Evolutionary conservation across 2,113 vertebrate species (phyloP), one percentile per base, ranked within the genome.

Genomic region (Edolisoma coerulescens): DNA sequence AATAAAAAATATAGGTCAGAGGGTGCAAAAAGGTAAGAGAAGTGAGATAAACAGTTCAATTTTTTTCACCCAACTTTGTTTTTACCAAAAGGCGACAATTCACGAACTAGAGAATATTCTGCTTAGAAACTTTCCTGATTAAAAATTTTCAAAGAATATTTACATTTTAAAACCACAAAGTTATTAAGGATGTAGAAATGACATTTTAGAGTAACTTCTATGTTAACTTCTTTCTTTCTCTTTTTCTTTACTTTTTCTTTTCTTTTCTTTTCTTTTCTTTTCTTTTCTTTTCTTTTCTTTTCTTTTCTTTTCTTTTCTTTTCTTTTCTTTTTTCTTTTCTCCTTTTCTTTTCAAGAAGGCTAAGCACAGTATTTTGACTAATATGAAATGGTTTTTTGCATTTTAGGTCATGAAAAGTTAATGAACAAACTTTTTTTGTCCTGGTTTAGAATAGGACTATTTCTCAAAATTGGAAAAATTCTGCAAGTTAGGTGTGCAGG

Each of bases 1-100:
- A 74, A 52, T 54, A 54, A 74, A 70, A 91, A 75, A 73, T 74
- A 52, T 27, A 87, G 68, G 42, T 87, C 89, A 92, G 35, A 74
- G 5, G 0, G 52, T 52, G 14, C 47, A 90, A 44, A 75, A 67
- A 89, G 56, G 59, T 87, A 79, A 78, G 47, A 49, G 24, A 94
- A 79, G 54, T 76, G 18, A 93, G 15, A 16, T 84, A 32, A 94
- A 73, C 5, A 11, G 13, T 54, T 92, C 9, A 42, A 35, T 13
- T 54, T 42, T 89, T 92, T 60, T 2, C 15, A 8, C 17, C 42
- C 28, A 68, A n/a, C 13, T 49, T 56, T 80, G 6, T 54, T 87
- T 94, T 80, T 83, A 49, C n/a, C 10, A 53, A 70, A 84, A 90
- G 7, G 4, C 57, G 59, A 30, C 9, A 26, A 76, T 69, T 90